Evolutionary conservation across 2,113 vertebrate species (phyloP).

Genomic region (Neopipo cinnamomea): DNA sequence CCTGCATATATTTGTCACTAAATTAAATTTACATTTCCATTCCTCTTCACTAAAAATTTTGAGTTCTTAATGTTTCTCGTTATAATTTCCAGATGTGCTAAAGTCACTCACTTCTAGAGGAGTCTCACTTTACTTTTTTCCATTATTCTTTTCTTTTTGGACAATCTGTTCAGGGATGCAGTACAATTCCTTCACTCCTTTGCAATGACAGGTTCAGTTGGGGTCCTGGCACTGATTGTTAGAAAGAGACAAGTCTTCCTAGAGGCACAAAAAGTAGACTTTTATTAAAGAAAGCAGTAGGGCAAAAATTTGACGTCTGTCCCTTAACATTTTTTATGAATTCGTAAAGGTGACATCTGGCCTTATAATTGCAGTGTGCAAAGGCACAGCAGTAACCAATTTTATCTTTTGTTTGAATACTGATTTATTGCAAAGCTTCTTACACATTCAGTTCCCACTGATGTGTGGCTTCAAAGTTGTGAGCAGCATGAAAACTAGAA

Average conservation of each 20-base stretch:
- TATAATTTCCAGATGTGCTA: not conserved
- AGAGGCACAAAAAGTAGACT: conserved; percentile 14
- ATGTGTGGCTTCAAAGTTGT: not conserved
- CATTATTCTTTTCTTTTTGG: not conserved
- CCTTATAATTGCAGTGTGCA: not conserved
- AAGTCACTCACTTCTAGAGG: not conserved
- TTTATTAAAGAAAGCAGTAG: conserved; percentile 16
- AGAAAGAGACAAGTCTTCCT: conserved; percentile 35
- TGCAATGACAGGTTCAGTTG: conserved; percentile 19
- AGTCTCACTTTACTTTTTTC: not conserved
- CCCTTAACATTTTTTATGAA: conserved; percentile 2
- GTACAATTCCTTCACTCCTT: not conserved
- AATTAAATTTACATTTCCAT: not conserved
- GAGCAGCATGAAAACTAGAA: not conserved
- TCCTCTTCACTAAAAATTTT: not conserved
- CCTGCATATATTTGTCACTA: not conserved
- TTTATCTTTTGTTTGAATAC: not conserved
- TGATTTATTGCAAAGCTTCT: not conserved
- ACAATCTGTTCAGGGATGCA: not conserved
- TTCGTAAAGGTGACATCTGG: not conserved
- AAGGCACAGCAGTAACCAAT: not conserved
- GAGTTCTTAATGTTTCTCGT: not conserved
- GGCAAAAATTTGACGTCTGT: conserved; percentile 13
- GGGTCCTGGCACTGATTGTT: conserved; percentile 18
- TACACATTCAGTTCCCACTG: not conserved